phyloP scores from a whole-genome alignment of 2,888 invertebrate genomes.

The Nemotelus pantherinus region DNA sequence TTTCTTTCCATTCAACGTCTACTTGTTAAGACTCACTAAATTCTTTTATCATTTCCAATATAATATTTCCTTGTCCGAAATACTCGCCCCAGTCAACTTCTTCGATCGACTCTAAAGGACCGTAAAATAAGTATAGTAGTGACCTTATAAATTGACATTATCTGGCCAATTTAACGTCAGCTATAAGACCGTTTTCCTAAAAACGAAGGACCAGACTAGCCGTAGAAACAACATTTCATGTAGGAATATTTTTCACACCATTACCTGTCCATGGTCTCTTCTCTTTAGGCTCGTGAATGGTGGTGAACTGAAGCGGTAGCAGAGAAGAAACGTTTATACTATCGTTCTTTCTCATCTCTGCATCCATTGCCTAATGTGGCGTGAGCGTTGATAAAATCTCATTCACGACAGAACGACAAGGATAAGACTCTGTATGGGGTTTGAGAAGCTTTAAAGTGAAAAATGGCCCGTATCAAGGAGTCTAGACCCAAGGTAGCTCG shows the following conservation, averaged over 20 bases:
- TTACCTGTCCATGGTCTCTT: constrained; percentile 37
- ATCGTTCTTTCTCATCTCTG: constrained; percentile 2
- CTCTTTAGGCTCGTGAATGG: not conserved
- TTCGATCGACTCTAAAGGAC: constrained; percentile 37
- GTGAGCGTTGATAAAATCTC: constrained; percentile 43
- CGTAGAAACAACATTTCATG: constrained; percentile 10
- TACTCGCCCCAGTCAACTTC: not conserved
- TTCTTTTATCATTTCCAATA: not conserved
- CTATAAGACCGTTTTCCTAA: constrained; percentile 32
- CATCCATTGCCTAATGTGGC: constrained; percentile 41
- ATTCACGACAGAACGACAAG: constrained; percentile 35
- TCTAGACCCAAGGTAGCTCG: constrained; percentile 22
- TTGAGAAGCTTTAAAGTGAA: constrained; percentile 33
- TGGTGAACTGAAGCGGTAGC: not conserved
- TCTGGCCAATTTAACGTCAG: constrained; percentile 41
- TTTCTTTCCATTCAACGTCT: too few relatives aligned
- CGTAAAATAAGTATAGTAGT: constrained; percentile 13
- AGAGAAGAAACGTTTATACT: not conserved
- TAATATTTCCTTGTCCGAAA: not conserved
- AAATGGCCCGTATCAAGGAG: constrained; percentile 37
- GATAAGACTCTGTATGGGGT: not conserved
- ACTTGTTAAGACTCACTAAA: too few relatives aligned
- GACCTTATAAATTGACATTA: constrained; percentile 40
- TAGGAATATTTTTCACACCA: constrained; percentile 42
- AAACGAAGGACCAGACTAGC: constrained; percentile 1